Conservation (phyloP, 1,140 invertebrate species). For the Ceratina calcarata region DNA sequence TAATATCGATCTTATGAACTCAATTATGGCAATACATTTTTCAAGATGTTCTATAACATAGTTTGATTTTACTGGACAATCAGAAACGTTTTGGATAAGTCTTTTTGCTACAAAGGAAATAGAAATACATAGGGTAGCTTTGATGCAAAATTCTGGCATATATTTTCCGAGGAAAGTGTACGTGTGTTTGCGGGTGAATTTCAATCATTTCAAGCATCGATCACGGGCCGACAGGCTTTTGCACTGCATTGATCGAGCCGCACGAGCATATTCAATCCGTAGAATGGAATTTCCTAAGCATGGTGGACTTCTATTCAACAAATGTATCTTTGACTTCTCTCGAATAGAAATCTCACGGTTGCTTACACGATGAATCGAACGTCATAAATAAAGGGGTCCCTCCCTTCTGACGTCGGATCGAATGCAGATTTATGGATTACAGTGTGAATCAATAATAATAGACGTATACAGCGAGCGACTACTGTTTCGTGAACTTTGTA, state of each 20-base stretch:
- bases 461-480: no score
- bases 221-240: conserved; percentile 1
- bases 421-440: no score
- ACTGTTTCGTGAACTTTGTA: no score
- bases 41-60: no score
- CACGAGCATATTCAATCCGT: not conserved
- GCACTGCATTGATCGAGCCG: not conserved
- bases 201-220: conserved; percentile 7
- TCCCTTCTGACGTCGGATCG: not conserved
- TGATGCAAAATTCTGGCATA: no score
- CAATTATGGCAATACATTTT: no score
- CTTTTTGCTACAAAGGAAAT: no score
- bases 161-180: not conserved
- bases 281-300: conserved; percentile 3
- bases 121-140: no score
- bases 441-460: no score
- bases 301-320: not conserved
- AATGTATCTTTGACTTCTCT: not conserved
- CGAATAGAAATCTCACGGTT: not conserved
- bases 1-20: no score
- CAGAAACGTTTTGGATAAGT: no score
- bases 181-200: not conserved
- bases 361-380: not conserved
- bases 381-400: not conserved
- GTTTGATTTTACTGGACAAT: no score